These are phyloP conservation scores for Zeugodacus cucurbitae DNA, from an alignment of 1,140 invertebrate species.

Conservation along the genomic window DNA sequence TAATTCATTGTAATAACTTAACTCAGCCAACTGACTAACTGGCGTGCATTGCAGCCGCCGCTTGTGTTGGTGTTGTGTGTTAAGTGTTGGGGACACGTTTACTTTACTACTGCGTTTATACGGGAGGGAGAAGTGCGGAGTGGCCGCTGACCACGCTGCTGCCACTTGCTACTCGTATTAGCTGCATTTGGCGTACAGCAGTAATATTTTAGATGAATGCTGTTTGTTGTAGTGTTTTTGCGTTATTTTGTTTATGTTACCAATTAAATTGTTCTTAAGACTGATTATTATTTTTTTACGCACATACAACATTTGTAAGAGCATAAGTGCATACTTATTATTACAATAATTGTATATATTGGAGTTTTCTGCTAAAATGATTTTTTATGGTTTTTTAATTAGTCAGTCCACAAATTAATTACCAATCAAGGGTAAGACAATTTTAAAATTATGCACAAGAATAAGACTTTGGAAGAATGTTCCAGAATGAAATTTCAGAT, in stretches of 20 bases:
- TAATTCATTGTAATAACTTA: conserved; percentile 40
- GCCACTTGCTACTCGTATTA: background rate
- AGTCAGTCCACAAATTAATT: too few relatives aligned
- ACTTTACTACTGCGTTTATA: background rate
- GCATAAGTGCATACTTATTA: too few relatives aligned
- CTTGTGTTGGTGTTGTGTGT: background rate
- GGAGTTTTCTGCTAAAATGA: too few relatives aligned
- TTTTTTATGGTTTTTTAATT: too few relatives aligned
- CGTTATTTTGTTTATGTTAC: background rate
- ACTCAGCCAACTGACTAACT: conserved; percentile 22
- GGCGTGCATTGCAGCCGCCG: background rate
- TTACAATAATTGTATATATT: too few relatives aligned
- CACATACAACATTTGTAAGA: too few relatives aligned
- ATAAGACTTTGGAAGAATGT: too few relatives aligned
- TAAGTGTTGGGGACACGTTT: background rate
- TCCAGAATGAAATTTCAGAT: too few relatives aligned
- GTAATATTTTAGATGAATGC: background rate
- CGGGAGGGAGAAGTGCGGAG: background rate
- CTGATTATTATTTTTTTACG: too few relatives aligned
- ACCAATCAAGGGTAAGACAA: too few relatives aligned
- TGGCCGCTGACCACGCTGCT: background rate
- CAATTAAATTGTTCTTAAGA: background rate
- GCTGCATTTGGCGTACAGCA: background rate
- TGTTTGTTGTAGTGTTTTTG: background rate
- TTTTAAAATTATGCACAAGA: too few relatives aligned